Percentiles rank a stretch among this genome's conserved stretches.
These are phyloP conservation scores for Scolopax mira DNA, from an alignment of 2,113 vertebrate genomes.

Conservation along the genomic window DNA sequence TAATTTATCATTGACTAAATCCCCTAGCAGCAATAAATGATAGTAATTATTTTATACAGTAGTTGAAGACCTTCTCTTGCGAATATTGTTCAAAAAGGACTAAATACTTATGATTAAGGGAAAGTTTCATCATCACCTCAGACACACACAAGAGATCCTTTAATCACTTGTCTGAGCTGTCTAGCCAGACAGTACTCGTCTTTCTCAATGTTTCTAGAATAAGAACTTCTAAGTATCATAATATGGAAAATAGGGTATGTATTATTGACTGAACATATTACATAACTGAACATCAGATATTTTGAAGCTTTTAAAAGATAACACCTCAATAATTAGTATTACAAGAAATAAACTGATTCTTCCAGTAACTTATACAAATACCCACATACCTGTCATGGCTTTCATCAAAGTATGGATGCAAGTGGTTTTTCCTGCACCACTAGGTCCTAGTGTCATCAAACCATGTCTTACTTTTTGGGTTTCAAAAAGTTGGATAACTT, in stretches of 20 bases:
- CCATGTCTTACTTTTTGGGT: conserved; percentile 92
- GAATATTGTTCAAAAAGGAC: neutral
- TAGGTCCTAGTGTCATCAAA: conserved; percentile 94
- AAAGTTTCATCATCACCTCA: neutral
- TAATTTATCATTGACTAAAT: neutral
- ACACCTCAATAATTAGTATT: neutral
- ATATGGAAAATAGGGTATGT: neutral
- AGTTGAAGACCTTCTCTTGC: neutral
- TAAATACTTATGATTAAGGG: neutral
- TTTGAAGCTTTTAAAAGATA: neutral
- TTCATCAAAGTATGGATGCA: conserved; percentile 93
- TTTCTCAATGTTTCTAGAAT: neutral
- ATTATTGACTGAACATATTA: too few relatives aligned
- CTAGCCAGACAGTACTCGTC: neutral
- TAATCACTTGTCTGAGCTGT: neutral
- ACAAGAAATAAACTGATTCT: neutral
- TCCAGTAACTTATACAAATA: neutral
- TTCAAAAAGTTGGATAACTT: conserved; percentile 94
- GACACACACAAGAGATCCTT: neutral
- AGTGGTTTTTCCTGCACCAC: conserved; percentile 91
- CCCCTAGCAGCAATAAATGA: neutral
- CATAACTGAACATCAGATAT: neutral
- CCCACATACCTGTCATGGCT: conserved; percentile 86
- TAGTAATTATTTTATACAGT: neutral
- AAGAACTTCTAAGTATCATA: neutral